These are phyloP conservation scores for Pyrrhia umbra DNA, from an alignment of 2,888 invertebrate species.

Conservation along the genomic window DNA sequence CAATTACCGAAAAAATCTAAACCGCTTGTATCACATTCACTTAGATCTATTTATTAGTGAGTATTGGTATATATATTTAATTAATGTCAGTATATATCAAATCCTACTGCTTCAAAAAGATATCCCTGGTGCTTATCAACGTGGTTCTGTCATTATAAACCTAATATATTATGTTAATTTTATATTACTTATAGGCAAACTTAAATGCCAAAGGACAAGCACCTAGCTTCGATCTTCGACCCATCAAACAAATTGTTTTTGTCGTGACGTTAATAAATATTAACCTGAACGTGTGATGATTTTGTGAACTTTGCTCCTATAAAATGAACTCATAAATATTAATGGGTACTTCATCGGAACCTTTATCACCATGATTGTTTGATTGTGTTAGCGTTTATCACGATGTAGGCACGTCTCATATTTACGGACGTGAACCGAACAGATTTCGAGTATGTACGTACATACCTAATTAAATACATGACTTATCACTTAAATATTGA, in stretches of 20 bases:
- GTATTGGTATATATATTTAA: too few relatives aligned
- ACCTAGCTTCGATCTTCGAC: slow-evolving; percentile 9
- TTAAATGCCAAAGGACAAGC: background rate
- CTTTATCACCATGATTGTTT: slow-evolving; percentile 7
- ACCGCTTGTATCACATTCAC: too few relatives aligned
- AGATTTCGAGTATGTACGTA: slow-evolving; percentile 5
- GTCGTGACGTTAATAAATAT: background rate
- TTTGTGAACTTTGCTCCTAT: slow-evolving; percentile 7
- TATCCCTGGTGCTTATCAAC: too few relatives aligned
- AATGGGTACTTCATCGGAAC: slow-evolving; percentile 17
- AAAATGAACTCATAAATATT: background rate
- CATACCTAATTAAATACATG: slow-evolving; percentile 26
- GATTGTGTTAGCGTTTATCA: slow-evolving; percentile 1
- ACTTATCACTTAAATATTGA: slow-evolving; percentile 30
- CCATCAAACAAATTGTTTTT: background rate
- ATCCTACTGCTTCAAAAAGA: too few relatives aligned
- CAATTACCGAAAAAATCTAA: too few relatives aligned
- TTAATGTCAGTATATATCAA: too few relatives aligned
- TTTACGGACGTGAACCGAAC: slow-evolving; percentile 22
- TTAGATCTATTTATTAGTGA: too few relatives aligned
- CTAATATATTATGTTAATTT: too few relatives aligned
- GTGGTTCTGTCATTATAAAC: too few relatives aligned
- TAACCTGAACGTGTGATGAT: background rate
- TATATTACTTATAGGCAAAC: too few relatives aligned
- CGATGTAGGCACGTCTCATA: slow-evolving; percentile 38